Evolutionary conservation across 23 tunicate species (phyloP), one percentile per base, ranked within the genome.

Genomic region (Botrylloides violaceus): DNA sequence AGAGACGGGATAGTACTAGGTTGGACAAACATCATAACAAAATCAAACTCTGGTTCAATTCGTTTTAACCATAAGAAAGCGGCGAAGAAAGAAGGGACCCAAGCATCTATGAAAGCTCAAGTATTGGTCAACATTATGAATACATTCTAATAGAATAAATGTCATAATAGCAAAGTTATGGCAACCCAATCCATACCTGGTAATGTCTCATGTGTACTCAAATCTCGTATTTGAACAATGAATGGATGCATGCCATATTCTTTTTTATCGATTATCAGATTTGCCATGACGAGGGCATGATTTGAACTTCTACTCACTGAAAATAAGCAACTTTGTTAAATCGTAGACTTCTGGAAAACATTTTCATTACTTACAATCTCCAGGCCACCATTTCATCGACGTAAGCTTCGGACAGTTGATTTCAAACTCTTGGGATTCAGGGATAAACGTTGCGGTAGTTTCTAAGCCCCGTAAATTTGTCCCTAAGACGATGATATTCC

Each of bases 381-480:
- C 97, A 23, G 97, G 97, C 97, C 97, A 90, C 97, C 97, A 90
- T 74, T 90, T 90, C 85, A 80, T 80, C 4, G 97, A 57, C 20
- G 80, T 30, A 9, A 90, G 65, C 61, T 63, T 74, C 0, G 97
- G 97, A 79, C 79, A 78, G 49, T 90, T 83, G 5, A 90, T 75
- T 2, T 82, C 76, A 79, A 90, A 90, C 64, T 90, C 97, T 71
- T 83, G 77, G 33, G 78, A 59, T 36, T 36, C 48, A 7, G 34
- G 34, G 48, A 80, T 79, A 83, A 66, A 90, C 0, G 85, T 79
- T 20, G 90, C 90, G 21, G 59, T 77, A 1, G 97, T 90, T 66
- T 90, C 81, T 32, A 90, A 66, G 9, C 90, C 90, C 15, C 97
- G 71, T 30, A 90, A 60, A 62, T 78, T 86, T 1, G 90, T 74